Percentiles rank a stretch among this genome's conserved stretches.
Conservation (phyloP, 2,888 invertebrate genomes). For the Lasioglossum morio region DNA sequence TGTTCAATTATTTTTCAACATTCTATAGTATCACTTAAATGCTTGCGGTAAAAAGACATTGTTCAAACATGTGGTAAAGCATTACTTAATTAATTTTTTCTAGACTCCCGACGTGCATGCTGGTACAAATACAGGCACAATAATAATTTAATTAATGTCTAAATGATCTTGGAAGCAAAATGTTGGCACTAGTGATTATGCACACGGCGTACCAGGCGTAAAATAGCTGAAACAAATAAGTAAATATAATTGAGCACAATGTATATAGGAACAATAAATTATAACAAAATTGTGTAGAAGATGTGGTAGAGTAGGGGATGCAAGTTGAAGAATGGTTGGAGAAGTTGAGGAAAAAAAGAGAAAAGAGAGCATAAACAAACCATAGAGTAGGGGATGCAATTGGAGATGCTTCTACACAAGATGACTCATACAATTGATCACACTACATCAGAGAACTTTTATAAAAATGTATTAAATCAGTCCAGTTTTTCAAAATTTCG, state of each 20-base stretch:
- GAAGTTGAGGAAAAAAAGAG: no score
- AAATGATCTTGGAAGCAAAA: background rate
- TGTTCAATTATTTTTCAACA: background rate
- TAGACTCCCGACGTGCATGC: background rate
- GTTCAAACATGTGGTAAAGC: no score
- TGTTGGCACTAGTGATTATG: background rate
- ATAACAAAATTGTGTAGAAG: background rate
- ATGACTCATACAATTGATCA: no score
- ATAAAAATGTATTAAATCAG: no score
- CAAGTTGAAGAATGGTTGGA: no score
- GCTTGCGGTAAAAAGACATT: background rate
- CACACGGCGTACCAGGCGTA: conserved; percentile 76
- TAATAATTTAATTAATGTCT: background rate
- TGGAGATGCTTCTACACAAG: no score
- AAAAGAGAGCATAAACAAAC: no score
- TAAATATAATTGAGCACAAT: background rate
- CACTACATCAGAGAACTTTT: no score
- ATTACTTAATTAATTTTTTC: background rate
- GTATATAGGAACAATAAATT: background rate
- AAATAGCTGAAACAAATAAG: conserved; percentile 73
- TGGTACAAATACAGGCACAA: background rate
- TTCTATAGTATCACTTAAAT: background rate
- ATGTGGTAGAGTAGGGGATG: background rate
- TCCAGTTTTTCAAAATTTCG: no score
- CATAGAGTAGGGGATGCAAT: no score